A percentile compares a stretch with the other conserved stretches of the same genome.
Conservation (phyloP, 2,888 invertebrate species). For the Rhingia rostrata region DNA sequence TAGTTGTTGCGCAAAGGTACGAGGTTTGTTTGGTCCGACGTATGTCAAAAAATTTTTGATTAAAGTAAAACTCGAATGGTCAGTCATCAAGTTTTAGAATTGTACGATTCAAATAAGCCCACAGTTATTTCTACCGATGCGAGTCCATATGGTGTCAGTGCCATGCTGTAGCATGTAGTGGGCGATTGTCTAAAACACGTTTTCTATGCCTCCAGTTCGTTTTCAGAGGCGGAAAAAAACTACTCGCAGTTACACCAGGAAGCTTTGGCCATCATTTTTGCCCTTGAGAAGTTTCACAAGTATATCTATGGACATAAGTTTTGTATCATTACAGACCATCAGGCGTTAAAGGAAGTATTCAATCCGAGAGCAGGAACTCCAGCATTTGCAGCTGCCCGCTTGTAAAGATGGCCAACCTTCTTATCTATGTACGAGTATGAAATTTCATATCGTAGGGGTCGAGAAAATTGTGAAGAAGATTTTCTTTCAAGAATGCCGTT, state of each 20-base stretch:
- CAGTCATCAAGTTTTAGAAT: conserved; percentile 28
- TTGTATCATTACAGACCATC: conserved; percentile 73
- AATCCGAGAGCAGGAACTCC: conserved; percentile 50
- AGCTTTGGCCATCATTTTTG: conserved; percentile 78
- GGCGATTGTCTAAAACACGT: conserved; percentile 45
- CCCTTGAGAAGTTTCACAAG: conserved; percentile 80
- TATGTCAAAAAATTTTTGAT: conserved; percentile 24
- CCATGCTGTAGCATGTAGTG: conserved; percentile 53
- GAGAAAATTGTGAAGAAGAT: conserved; percentile 68
- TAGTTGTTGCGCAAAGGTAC: conserved; percentile 19
- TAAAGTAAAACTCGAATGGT: conserved; percentile 18
- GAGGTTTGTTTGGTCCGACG: conserved; percentile 5
- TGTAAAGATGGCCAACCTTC: conserved; percentile 54
- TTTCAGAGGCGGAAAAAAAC: conserved; percentile 60
- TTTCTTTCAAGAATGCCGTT: conserved; percentile 72
- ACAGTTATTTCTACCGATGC: conserved; percentile 56
- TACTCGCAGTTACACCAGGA: conserved; percentile 78
- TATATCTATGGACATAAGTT: conserved; percentile 79
- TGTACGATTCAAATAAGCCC: conserved; percentile 30
- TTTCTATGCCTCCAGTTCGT: conserved; percentile 57
- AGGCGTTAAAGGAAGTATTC: conserved; percentile 73
- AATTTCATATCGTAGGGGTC: conserved; percentile 43
- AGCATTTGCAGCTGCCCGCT: conserved; percentile 45
- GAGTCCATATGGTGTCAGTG: conserved; percentile 53
- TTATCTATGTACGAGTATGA: conserved; percentile 55